phyloP scores from a whole-genome alignment of 2,888 invertebrate genomes.

The Mystacides longicornis region DNA sequence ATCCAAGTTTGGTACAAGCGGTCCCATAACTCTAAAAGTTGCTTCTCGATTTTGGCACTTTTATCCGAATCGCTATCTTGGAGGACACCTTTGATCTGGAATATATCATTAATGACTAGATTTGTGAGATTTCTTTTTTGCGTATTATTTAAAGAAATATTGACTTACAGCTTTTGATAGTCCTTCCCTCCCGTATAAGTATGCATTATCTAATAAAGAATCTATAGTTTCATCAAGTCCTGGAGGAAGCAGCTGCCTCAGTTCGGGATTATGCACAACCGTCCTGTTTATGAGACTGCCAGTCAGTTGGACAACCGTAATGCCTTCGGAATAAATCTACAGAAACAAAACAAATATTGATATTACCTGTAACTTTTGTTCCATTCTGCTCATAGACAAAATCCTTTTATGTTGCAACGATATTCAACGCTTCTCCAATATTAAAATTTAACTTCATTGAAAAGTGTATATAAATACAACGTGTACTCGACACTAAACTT shows the following conservation, averaged over 20 bases:
- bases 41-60: constrained; percentile 75
- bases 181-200: constrained; percentile 85
- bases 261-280: constrained; percentile 81
- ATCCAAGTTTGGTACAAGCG: constrained; percentile 89
- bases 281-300: constrained; percentile 85
- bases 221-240: constrained; percentile 80
- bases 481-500: too few species aligned
- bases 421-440: too few species aligned
- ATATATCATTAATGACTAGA: not conserved
- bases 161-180: constrained; percentile 74
- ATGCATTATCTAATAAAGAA: constrained; percentile 86
- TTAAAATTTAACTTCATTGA: too few species aligned
- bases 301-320: constrained; percentile 82
- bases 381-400: too few species aligned
- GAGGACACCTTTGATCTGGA: constrained; percentile 66
- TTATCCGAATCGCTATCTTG: constrained; percentile 75
- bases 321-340: constrained; percentile 91
- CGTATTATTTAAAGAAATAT: not conserved
- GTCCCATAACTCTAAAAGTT: constrained; percentile 90
- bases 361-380: too few species aligned
- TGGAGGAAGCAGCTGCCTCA: constrained; percentile 75
- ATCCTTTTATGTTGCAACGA: too few species aligned
- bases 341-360: too few species aligned
- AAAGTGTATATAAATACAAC: too few species aligned
- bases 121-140: not conserved